Evolutionary conservation across 2,797 vertebrate genomes (phyloP), one percentile per base, ranked within the genome.

Genomic region (Hippopotamyrus pictus): DNA sequence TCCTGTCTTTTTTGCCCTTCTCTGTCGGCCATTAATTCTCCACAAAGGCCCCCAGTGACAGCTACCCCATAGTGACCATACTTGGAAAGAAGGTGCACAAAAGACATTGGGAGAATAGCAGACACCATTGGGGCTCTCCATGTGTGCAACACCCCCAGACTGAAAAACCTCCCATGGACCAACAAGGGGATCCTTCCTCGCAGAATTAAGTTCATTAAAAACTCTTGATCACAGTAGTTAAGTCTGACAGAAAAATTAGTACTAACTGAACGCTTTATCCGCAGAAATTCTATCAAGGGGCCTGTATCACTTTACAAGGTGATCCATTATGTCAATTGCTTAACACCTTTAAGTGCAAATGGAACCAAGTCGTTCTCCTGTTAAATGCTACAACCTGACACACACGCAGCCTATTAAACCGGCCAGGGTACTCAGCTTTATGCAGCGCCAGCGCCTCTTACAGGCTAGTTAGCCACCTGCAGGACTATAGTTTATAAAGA

Each of bases 1-100:
- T 97, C 97, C 95, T 93, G 94, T 96, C 95, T 92, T 95, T 96
- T 97, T 97, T 97, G 96, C 95, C 97, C 96, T 97, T 97, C 97
- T 96, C 95, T 96, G 96, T 96, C 94, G 93, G 94, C 95, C 97
- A 96, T 98, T 97, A 96, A 97, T 98, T 98, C 97, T 94, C 94
- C 94, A 94, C 96, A 96, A 97, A 97, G 96, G 93, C 94, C 96
- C 93, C 93, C 93, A 96, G 96, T 94, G 96, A 97, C 97, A 97
- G 96, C 95, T 95, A 95, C 92, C 95, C 97, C 96, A 97, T 96
- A 97, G 96, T 97, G 96, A 96, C 97, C 96, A 97, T 97, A 97
- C 97, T 98, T 97, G 97, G 97, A 97, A 93, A 96, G 92, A 93
- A 96, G 95, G 94, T 94, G 92, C 95, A 93, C 93, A 93, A 93